These are phyloP conservation scores for Patagioenas fasciata DNA, from an alignment of 2,113 vertebrate genomes.

Conservation along the genomic window DNA sequence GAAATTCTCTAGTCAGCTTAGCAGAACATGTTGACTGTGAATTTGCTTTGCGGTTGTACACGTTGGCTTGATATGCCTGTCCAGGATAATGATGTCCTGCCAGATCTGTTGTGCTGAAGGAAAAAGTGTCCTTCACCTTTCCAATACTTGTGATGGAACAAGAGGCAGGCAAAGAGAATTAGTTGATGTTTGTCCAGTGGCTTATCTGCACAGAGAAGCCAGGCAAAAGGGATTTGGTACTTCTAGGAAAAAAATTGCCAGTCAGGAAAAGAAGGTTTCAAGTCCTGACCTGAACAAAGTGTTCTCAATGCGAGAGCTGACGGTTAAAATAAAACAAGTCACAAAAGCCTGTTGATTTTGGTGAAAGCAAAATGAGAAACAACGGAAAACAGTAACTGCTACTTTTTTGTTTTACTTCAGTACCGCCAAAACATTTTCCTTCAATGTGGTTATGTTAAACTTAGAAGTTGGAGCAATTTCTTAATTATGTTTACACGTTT, in stretches of 20 bases:
- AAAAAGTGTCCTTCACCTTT: constrained; percentile 28
- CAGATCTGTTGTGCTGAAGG: background rate
- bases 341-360: background rate
- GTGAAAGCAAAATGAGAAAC: background rate
- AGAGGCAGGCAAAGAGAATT: background rate
- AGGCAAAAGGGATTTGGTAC: background rate
- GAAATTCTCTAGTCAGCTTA: background rate
- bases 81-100: background rate
- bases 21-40: background rate
- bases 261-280: background rate
- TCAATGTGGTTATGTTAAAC: background rate
- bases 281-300: background rate
- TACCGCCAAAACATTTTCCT: background rate
- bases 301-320: background rate
- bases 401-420: background rate
- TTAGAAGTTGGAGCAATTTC: background rate
- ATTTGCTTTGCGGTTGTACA: background rate
- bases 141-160: background rate
- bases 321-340: background rate
- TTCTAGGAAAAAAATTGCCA: constrained; percentile 40
- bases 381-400: background rate
- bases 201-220: background rate
- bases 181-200: constrained; percentile 24
- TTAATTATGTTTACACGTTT: background rate
- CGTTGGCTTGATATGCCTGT: background rate